Conservation (phyloP, 1,140 invertebrate genomes). For the Magallana angulata region DNA sequence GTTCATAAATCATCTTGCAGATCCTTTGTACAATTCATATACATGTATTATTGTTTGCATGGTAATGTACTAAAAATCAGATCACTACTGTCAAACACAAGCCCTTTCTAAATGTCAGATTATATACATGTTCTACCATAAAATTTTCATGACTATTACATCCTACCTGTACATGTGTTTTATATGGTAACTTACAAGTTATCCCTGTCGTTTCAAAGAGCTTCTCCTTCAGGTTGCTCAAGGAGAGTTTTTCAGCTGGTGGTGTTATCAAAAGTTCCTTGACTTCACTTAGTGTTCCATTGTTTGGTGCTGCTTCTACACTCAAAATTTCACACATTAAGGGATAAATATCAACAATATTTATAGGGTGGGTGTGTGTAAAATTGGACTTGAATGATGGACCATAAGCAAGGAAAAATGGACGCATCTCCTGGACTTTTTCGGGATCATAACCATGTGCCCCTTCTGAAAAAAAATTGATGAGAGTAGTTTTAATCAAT, state of each 20-base stretch:
- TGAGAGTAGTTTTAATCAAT: neutral
- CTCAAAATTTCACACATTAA: slow-evolving; percentile 84
- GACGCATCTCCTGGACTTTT: slow-evolving; percentile 81
- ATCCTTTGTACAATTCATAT: too few species aligned
- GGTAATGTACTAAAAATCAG: too few species aligned
- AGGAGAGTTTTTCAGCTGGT: neutral
- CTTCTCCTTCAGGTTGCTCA: neutral
- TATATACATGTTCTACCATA: too few species aligned
- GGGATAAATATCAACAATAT: slow-evolving; percentile 84
- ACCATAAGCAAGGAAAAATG: slow-evolving; percentile 85
- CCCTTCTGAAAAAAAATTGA: slow-evolving; percentile 47
- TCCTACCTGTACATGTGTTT: neutral
- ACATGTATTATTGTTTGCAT: too few species aligned
- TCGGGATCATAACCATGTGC: slow-evolving; percentile 67
- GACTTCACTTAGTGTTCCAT: slow-evolving; percentile 67
- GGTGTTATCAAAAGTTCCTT: slow-evolving; percentile 47
- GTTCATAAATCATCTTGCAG: too few species aligned
- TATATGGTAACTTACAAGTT: slow-evolving; percentile 47
- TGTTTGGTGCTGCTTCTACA: slow-evolving; percentile 65
- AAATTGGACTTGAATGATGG: slow-evolving; percentile 83
- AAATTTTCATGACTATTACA: too few species aligned
- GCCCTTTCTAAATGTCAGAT: too few species aligned
- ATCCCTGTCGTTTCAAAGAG: slow-evolving; percentile 49
- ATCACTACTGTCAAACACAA: too few species aligned
- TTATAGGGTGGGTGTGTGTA: slow-evolving; percentile 80